Evolutionary conservation across 2,888 invertebrate species (phyloP), one percentile per base, ranked within the genome.

Genomic region (Nipponacmea schrenckii): DNA sequence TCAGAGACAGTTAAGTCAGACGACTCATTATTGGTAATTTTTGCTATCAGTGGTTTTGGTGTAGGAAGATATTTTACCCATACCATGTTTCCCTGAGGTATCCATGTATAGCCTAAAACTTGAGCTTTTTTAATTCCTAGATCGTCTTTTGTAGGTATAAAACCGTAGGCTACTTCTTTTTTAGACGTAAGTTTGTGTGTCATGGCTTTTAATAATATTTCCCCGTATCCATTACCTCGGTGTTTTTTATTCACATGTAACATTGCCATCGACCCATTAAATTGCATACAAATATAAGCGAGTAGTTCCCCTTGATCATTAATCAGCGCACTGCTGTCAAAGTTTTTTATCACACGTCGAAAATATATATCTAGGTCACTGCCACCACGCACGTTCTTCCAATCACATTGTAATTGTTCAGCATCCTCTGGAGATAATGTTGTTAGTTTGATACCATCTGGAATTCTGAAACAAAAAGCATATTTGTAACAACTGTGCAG

Each of bases 251-350:
- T 79, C 5, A 85, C 84, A 70, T 81, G 83, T 63, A 85, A 46
- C 80, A 84, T 84, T 7, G 84, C 84, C 76, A 85, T 85, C 8
- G 84, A 81, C 0, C 85, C 84, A 68, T 85, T 84, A 71, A 79
- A 84, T 75, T 85, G 84, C 82, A 84, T 84, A 70, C 81, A 83
- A n/a, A 82, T 80, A 74, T 85, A 85, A 1, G 85, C 84, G 24
- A 82, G 71, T 17, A 85, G 75, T 62, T 79, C 78, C 0, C 83
- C 84, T 10, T 82, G 68, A 12, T 65, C 66, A 26, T 80, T 80
- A 2, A 81, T 74, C 0, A 84, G 77, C 71, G 84, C 84, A 65
- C 83, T 83, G 71, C 80, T 84, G 68, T 84, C 84, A 74, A 83
- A 85, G 63, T 81, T 77, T 20, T 80, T 74, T 3, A 84, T 80